Percentiles rank a stretch among this genome's conserved stretches.
Evolutionary conservation across 92 coral and sea anemone species (phyloP).

Genomic region (Heliopora coerulea): DNA sequence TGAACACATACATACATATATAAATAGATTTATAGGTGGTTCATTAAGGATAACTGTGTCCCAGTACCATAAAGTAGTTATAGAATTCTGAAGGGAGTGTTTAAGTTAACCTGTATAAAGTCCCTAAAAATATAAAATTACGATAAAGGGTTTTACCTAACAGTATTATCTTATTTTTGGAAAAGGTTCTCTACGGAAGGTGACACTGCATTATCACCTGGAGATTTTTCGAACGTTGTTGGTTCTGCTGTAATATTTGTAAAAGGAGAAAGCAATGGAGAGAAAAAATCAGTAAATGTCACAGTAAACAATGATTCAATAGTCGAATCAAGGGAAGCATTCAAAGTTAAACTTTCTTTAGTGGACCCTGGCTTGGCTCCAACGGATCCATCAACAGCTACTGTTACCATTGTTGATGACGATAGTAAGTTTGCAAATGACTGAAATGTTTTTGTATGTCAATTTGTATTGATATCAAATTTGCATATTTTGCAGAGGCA

Average conservation of each 20-base stretch:
- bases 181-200: constrained; percentile 1
- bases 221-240: background rate
- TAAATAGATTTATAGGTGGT: no score
- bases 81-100: no score
- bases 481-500: constrained; percentile 1
- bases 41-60: no score
- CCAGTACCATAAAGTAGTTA: no score
- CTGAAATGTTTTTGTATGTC: no score
- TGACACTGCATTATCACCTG: background rate
- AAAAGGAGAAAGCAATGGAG: background rate
- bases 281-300: background rate
- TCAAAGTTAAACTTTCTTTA: background rate
- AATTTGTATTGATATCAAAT: background rate
- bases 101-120: no score
- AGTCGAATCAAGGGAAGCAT: constrained; percentile 15
- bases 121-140: no score
- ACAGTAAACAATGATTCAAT: constrained; percentile 15
- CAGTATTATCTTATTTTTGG: background rate
- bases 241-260: background rate
- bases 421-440: constrained; percentile 14
- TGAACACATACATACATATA: no score
- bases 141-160: no score
- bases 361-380: constrained; percentile 18
- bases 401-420: constrained; percentile 11
- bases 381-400: constrained; percentile 2